Evolutionary conservation across 2,888 invertebrate species (phyloP).

Genomic region (Dasysyrphus albostriatus): DNA sequence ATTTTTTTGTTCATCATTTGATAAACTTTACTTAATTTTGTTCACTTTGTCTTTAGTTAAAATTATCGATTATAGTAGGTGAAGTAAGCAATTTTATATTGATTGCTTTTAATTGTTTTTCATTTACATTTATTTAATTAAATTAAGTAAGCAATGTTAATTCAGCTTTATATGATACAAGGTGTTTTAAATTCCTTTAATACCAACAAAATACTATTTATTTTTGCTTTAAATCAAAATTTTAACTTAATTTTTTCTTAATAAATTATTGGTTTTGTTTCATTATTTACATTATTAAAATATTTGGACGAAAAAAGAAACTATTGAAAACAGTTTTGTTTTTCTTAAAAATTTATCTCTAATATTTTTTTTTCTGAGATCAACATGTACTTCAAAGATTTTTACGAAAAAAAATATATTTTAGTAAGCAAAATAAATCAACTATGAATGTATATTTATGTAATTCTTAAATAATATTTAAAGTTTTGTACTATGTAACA

Average conservation of each 20-base stretch:
- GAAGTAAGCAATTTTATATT: constrained; percentile 7
- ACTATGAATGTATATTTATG: neutral
- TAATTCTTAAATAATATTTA: constrained; percentile 21
- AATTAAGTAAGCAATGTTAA: neutral
- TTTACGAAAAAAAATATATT: neutral
- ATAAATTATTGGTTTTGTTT: neutral
- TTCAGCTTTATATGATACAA: neutral
- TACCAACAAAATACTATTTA: neutral
- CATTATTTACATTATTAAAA: neutral
- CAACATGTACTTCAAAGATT: neutral
- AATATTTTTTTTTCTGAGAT: too few relatives aligned
- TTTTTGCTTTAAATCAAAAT: neutral
- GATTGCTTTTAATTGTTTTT: constrained; percentile 13
- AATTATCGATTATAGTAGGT: neutral
- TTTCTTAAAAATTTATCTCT: too few relatives aligned
- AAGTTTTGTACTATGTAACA: constrained; percentile 32
- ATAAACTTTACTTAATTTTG: neutral
- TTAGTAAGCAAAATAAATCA: neutral
- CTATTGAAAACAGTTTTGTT: too few relatives aligned
- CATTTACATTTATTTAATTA: neutral
- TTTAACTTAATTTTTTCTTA: neutral
- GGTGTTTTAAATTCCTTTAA: neutral
- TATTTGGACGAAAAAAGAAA: too few relatives aligned
- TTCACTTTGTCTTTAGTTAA: neutral
- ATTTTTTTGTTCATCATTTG: neutral